Conservation (phyloP, 2,888 invertebrate genomes). For the Coremacera marginata region DNA sequence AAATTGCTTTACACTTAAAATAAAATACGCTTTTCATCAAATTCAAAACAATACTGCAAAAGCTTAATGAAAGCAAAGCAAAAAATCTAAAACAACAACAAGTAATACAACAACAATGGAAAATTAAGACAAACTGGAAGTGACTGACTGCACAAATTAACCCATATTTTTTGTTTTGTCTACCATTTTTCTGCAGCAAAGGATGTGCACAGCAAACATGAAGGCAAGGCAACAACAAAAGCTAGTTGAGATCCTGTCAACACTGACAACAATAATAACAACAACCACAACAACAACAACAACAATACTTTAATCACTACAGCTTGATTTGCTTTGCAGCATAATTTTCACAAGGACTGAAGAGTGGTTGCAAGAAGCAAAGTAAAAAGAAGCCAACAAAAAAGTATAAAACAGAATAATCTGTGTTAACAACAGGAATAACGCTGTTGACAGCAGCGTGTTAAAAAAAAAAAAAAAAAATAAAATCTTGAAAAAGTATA, state of each 20-base stretch:
- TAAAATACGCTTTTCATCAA: background rate
- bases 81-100: too few relatives aligned
- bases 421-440: too few relatives aligned
- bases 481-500: too few relatives aligned
- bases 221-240: background rate
- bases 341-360: background rate
- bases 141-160: conserved; percentile 3
- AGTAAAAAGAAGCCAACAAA: too few relatives aligned
- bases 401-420: too few relatives aligned
- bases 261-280: background rate
- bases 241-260: background rate
- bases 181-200: background rate
- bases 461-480: too few relatives aligned
- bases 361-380: background rate
- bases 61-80: too few relatives aligned
- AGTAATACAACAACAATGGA: background rate
- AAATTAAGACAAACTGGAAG: background rate
- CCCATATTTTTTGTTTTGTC: conserved; percentile 2
- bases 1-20: too few relatives aligned
- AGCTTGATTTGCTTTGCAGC: background rate
- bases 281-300: conserved; percentile 1
- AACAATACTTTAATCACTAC: background rate
- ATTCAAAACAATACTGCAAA: background rate
- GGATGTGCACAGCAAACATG: background rate
- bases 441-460: too few relatives aligned